Conservation (phyloP, 35 echinoderm and acorn worm genomes). For the Apostichopus parvimensis region DNA sequence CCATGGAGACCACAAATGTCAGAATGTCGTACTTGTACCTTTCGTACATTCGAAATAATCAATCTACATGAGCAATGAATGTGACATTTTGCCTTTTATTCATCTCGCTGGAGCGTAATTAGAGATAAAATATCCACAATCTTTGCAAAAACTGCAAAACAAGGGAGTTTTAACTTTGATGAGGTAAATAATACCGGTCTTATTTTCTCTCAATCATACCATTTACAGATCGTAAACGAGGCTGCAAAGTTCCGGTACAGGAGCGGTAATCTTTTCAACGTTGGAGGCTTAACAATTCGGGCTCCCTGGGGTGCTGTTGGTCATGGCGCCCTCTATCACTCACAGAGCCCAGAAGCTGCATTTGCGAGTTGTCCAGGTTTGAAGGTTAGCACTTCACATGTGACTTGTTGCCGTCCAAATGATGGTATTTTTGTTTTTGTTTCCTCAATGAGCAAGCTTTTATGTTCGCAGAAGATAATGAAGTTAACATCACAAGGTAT, state of each 20-base stretch:
- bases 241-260: conserved; percentile 96
- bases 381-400: conserved; percentile 54
- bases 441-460: too few relatives aligned
- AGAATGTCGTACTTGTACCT: too few relatives aligned
- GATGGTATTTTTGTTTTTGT: background rate
- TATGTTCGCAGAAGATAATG: too few relatives aligned
- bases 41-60: too few relatives aligned
- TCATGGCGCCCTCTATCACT: conserved; percentile 97
- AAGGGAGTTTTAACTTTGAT: too few relatives aligned
- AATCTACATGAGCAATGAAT: too few relatives aligned
- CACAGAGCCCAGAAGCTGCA: conserved; percentile 90
- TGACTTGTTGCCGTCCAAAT: background rate
- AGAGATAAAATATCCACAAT: too few relatives aligned
- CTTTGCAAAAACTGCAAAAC: too few relatives aligned
- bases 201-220: background rate
- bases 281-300: conserved; percentile 80
- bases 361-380: conserved; percentile 90
- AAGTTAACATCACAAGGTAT: too few relatives aligned
- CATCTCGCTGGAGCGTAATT: too few relatives aligned
- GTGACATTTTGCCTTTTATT: too few relatives aligned
- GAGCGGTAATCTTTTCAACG: conserved; percentile 85
- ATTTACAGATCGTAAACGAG: conserved; percentile 90
- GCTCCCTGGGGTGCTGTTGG: conserved; percentile 92
- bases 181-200: background rate
- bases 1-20: too few relatives aligned